A percentile compares a stretch with the other conserved stretches of the same genome.
These are phyloP conservation scores for Tetramorium simillimum DNA, from an alignment of 1,140 invertebrate species.

Conservation along the genomic window DNA sequence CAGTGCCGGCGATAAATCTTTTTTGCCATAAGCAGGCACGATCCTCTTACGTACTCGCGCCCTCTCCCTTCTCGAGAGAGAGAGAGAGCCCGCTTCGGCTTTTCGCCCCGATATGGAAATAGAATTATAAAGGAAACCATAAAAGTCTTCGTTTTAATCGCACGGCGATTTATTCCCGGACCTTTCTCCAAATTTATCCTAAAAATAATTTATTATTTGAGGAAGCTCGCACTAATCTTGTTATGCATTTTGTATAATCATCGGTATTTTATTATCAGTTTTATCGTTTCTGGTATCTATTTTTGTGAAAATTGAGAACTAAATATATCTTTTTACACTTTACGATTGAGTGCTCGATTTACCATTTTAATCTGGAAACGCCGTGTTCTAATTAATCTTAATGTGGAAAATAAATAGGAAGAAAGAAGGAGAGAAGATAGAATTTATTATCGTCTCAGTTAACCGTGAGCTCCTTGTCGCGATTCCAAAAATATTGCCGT, in stretches of 20 bases:
- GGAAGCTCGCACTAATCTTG: not conserved
- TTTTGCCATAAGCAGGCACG: slow-evolving; percentile 53
- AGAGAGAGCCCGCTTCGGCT: not conserved
- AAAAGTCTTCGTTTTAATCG: not conserved
- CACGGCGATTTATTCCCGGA: not conserved
- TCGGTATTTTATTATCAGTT: too few relatives aligned
- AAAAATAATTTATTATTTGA: not conserved
- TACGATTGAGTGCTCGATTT: not conserved
- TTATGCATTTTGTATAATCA: not conserved
- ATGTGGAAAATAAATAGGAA: not conserved
- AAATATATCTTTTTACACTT: not conserved
- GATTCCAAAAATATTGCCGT: slow-evolving; percentile 39
- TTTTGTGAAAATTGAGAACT: not conserved
- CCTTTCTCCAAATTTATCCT: slow-evolving; percentile 12
- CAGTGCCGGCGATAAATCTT: slow-evolving; percentile 45
- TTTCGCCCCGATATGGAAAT: slow-evolving; percentile 43
- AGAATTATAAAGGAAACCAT: slow-evolving; percentile 11
- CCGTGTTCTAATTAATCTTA: not conserved
- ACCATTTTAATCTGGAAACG: not conserved
- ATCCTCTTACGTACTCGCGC: slow-evolving; percentile 28
- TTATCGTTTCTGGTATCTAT: not conserved
- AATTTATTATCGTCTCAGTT: slow-evolving; percentile 31
- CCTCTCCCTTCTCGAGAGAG: not conserved
- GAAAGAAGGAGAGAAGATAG: not conserved
- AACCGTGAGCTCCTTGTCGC: slow-evolving; percentile 14